Percentiles rank a stretch among this genome's conserved stretches.
Evolutionary conservation across 2,113 vertebrate species (phyloP).

Genomic region (Brienomyrus brachyistius): DNA sequence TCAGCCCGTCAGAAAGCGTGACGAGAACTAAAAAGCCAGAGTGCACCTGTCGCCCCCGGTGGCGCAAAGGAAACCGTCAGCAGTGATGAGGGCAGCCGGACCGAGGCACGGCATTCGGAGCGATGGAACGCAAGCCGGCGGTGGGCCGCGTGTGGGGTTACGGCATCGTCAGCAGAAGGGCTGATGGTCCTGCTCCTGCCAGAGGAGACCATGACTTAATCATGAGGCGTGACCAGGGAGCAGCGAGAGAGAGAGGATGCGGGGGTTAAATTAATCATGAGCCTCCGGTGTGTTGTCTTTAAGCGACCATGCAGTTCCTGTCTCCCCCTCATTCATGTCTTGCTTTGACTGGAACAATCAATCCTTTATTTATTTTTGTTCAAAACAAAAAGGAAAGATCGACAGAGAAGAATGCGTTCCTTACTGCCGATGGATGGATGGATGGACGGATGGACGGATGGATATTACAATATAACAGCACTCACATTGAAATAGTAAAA

Average conservation of each 20-base stretch:
- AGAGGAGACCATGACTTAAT: slow-evolving; percentile 28
- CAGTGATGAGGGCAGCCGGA: background rate
- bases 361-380: too few species aligned
- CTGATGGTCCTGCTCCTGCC: background rate
- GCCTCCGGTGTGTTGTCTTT: too few species aligned
- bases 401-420: background rate
- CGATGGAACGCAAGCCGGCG: background rate
- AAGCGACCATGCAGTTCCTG: background rate
- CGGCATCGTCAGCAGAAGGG: background rate
- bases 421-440: background rate
- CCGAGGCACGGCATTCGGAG: background rate
- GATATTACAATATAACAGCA: background rate
- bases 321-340: background rate
- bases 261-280: slow-evolving; percentile 21
- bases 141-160: background rate
- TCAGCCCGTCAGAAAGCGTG: background rate
- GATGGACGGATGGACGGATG: background rate
- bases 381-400: background rate
- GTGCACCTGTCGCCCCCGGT: background rate
- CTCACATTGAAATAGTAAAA: background rate
- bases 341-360: background rate
- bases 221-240: background rate
- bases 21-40: background rate
- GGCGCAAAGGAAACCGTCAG: background rate
- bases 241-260: background rate